A percentile compares a stretch with the other conserved stretches of the same genome.
Conservation (phyloP, 35 echinoderm and acorn worm genomes). For the Eucidaris tribuloides region DNA sequence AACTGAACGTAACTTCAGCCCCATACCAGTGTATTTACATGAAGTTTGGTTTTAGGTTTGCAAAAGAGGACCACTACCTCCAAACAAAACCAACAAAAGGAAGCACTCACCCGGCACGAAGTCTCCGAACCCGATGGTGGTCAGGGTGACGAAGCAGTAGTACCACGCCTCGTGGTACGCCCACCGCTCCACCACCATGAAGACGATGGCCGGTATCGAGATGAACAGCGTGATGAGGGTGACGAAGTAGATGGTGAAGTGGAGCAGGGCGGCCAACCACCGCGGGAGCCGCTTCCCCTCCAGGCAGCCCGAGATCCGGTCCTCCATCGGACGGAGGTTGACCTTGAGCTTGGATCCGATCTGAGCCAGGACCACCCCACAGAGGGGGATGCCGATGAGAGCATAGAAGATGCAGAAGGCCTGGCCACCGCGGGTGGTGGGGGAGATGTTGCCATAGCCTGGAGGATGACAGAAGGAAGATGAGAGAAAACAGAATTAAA, state of each 20-base stretch:
- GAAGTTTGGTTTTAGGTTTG: no score
- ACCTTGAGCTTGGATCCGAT: slow-evolving; percentile 53
- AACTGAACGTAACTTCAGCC: no score
- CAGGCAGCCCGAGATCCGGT: background rate
- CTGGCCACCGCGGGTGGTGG: slow-evolving; percentile 49
- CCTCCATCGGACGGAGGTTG: slow-evolving; percentile 23
- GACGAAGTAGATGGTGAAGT: background rate
- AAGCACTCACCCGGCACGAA: slow-evolving; percentile 74
- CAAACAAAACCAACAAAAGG: no score
- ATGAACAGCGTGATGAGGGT: slow-evolving; percentile 45
- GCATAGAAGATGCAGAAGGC: slow-evolving; percentile 83
- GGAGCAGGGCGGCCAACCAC: background rate
- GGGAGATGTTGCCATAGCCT: slow-evolving; percentile 96
- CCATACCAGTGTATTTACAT: no score
- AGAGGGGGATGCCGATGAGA: slow-evolving; percentile 89
- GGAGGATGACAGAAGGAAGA: background rate
- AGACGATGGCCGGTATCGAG: slow-evolving; percentile 67
- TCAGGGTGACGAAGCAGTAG: slow-evolving; percentile 80
- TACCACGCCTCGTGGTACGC: slow-evolving; percentile 63
- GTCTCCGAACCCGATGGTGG: slow-evolving; percentile 98
- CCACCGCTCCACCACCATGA: slow-evolving; percentile 74
- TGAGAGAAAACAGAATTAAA: background rate
- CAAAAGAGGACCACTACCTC: no score
- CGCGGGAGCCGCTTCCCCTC: background rate
- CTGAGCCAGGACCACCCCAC: slow-evolving; percentile 74